Base-by-base conservation (phyloP, 2,797 vertebrate genomes). In the Pseudochirops cupreus region DNA sequence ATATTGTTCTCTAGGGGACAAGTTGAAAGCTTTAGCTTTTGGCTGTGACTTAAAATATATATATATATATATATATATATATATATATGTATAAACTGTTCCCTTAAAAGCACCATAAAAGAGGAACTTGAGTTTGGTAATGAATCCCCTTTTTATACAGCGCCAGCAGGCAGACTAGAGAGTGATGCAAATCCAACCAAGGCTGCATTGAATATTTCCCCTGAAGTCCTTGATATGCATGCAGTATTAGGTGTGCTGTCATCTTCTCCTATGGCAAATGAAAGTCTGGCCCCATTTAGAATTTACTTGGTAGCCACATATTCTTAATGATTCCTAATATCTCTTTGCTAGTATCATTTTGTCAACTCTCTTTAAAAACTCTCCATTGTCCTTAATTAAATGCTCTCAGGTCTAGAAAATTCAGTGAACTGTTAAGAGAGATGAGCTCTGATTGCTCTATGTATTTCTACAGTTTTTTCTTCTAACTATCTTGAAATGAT, bases 401-500 rank as follows among this genome's bases (percentile, higher is more conserved):
- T 31, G 39, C 87, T 58, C 39, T 93, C 91, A 54, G 92, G 92
- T 95, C 57, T 50, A 56, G 46, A 54, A 62, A 90, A 95, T 59
- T 93, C 31, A 33, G 3, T 91, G 89, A 94, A 16, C 11, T 96
- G 56, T 93, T 97, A 91, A 94, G 91, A 97, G 94, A 28, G 16
- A 58, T n/a, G 50, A 56, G 90, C 0, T 52, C 57, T 96, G 53
- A 94, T 96, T 94, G 56, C 96, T 92, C 29, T 89, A 93, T 50
- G 90, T 59, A 67, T 91, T 52, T 94, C 95, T 92, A 89, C 94
- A 93, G 14, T 89, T 96, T 91, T 92, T 94, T 91, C 46, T 67
- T 11, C 74, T 97, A 89, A 91, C 90, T 57, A 5, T 93, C 46
- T 98, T 97, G 67, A 97, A 96, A 97, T 98, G 96, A 96, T 97